These are phyloP conservation scores for Leptinotarsa rubiginosa DNA, from an alignment of 2,888 invertebrate genomes.

Conservation along the genomic window DNA sequence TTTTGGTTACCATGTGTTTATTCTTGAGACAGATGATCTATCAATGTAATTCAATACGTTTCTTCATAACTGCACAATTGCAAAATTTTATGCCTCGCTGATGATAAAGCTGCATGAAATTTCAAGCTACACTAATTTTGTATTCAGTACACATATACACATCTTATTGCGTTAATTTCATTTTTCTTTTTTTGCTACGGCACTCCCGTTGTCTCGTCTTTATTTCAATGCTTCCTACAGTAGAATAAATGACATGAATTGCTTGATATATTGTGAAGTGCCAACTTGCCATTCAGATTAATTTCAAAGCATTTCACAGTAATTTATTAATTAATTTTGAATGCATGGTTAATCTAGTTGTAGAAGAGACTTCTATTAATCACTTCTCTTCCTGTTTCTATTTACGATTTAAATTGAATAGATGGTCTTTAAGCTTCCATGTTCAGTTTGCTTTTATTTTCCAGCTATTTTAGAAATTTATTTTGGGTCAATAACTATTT, in stretches of 20 bases:
- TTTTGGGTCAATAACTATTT: constrained; percentile 3
- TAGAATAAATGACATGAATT: background rate
- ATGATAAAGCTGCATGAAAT: constrained; percentile 9
- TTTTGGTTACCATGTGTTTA: background rate
- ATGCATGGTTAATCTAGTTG: background rate
- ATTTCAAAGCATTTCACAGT: constrained; percentile 1
- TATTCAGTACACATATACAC: constrained; percentile 16
- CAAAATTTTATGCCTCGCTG: constrained; percentile 1
- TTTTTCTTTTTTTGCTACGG: constrained; percentile 4
- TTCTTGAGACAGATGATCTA: background rate
- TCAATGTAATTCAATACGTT: background rate
- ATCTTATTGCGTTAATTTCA: constrained; percentile 6
- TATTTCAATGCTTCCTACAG: background rate
- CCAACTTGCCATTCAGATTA: background rate
- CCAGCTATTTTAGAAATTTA: constrained; percentile 1
- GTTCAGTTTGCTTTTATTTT: constrained; percentile 14
- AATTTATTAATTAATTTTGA: constrained; percentile 10
- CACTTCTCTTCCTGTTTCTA: constrained; percentile 7
- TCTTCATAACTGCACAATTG: constrained; percentile 1
- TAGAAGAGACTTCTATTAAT: constrained; percentile 1
- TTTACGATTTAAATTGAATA: background rate
- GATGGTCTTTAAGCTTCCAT: background rate
- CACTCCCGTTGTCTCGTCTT: constrained; percentile 2
- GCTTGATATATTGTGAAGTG: background rate
- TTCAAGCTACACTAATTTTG: constrained; percentile 17